These are phyloP conservation scores for Ypsolopha scabrella DNA, from an alignment of 2,888 invertebrate genomes.

Conservation along the genomic window DNA sequence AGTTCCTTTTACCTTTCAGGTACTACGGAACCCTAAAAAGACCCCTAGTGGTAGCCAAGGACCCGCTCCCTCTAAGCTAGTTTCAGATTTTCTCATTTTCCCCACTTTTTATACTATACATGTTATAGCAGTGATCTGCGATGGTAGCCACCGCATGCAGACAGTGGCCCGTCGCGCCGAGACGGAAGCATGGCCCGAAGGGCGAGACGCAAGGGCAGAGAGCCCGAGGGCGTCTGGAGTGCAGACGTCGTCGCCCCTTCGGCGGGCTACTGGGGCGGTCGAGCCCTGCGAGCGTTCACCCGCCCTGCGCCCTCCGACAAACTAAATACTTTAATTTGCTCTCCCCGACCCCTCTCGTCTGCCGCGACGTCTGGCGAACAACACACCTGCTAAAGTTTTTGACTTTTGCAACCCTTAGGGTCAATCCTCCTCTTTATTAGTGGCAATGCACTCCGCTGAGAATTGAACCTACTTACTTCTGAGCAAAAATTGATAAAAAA, in stretches of 20 bases:
- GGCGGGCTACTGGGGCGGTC: slow-evolving; percentile 4
- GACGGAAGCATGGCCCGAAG: slow-evolving; percentile 2
- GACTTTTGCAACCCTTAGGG: neutral
- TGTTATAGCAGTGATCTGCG: neutral
- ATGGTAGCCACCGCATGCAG: neutral
- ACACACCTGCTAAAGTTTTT: slow-evolving; percentile 5
- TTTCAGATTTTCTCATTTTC: no score
- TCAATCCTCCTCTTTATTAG: neutral
- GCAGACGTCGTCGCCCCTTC: slow-evolving; percentile 13
- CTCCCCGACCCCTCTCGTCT: slow-evolving; percentile 30
- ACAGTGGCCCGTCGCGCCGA: neutral
- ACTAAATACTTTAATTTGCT: slow-evolving; percentile 35
- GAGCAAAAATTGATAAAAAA: no score
- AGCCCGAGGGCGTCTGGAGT: slow-evolving; percentile 18
- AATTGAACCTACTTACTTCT: no score
- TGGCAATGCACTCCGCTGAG: no score
- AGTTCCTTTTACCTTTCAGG: no score
- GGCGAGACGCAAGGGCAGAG: slow-evolving; percentile 4
- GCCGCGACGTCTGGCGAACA: slow-evolving; percentile 22
- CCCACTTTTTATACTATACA: no score
- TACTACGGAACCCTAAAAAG: no score
- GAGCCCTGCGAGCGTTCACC: slow-evolving; percentile 14
- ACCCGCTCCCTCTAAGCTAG: no score
- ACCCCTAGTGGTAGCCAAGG: no score
- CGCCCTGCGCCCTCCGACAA: slow-evolving; percentile 15